These are phyloP conservation scores for Semicossyphus pulcher DNA, from an alignment of 2,113 vertebrate genomes.

Conservation along the genomic window DNA sequence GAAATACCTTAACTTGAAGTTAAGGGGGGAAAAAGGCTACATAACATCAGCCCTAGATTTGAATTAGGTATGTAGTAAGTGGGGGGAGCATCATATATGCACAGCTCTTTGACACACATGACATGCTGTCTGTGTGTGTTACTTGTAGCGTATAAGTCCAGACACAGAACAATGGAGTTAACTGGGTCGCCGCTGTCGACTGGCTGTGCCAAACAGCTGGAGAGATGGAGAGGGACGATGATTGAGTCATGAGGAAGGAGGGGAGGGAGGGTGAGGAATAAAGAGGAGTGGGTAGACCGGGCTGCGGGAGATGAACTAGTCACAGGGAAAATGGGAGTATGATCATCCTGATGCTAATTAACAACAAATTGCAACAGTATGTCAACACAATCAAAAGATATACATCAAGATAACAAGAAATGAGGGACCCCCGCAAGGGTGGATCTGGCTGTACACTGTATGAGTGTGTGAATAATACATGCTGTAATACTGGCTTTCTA, in stretches of 20 bases:
- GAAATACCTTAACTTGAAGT: neutral
- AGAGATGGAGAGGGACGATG: constrained; percentile 49
- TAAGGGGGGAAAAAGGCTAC: neutral
- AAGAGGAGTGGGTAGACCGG: neutral
- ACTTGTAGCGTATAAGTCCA: constrained; percentile 41
- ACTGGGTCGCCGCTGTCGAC: constrained; percentile 59
- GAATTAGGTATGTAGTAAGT: neutral
- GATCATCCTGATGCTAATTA: neutral
- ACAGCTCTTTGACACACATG: constrained; percentile 35
- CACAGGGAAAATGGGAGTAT: neutral
- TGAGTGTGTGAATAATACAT: constrained; percentile 55
- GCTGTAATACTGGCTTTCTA: constrained; percentile 26
- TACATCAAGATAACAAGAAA: neutral
- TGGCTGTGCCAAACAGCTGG: constrained; percentile 69
- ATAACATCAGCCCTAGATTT: neutral
- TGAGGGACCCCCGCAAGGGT: neutral
- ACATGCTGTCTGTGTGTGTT: constrained; percentile 34
- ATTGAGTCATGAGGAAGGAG: constrained; percentile 22
- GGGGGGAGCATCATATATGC: neutral
- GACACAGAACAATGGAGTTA: constrained; percentile 68
- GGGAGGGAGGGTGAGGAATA: constrained; percentile 8
- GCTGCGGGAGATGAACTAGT: neutral
- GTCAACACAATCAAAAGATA: neutral
- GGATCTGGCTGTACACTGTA: neutral
- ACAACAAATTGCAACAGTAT: neutral